Conservation (phyloP, 92 coral and sea anemone species). For the Zoanthus solanderi region DNA sequence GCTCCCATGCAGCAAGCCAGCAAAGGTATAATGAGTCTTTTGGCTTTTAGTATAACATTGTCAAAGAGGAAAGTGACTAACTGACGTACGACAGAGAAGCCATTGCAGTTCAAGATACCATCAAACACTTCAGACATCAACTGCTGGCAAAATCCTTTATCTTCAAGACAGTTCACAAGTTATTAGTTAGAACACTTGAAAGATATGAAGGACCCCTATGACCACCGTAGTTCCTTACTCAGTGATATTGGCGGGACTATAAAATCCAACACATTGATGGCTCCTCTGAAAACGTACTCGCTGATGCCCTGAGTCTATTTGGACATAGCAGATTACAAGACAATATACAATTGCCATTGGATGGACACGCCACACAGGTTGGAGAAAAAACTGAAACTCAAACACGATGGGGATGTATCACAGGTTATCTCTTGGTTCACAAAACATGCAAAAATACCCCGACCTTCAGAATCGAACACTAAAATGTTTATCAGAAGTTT, state of each 20-base stretch:
- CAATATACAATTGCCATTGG: neutral
- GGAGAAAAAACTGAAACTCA: conserved; percentile 24
- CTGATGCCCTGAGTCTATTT: conserved; percentile 53
- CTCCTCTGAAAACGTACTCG: conserved; percentile 28
- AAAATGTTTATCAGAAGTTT: conserved; percentile 42
- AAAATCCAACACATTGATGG: conserved; percentile 54
- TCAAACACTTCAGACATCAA: conserved; percentile 42
- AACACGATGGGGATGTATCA: conserved; percentile 46
- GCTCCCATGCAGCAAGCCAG: conserved; percentile 40
- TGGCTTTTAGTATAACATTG: conserved; percentile 40
- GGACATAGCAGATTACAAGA: conserved; percentile 16
- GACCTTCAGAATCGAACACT: conserved; percentile 42
- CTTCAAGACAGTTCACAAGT: conserved; percentile 17
- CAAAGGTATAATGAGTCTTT: neutral
- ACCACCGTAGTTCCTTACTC: conserved; percentile 44
- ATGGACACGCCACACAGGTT: neutral
- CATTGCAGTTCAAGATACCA: conserved; percentile 49
- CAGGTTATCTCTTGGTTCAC: conserved; percentile 56
- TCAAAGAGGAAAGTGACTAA: conserved; percentile 61
- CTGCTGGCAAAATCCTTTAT: conserved; percentile 23
- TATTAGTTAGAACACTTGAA: neutral
- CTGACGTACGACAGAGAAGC: conserved; percentile 57
- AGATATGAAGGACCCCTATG: conserved; percentile 60
- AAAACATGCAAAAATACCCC: conserved; percentile 3
- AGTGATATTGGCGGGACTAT: conserved; percentile 43